A percentile compares a stretch with the other conserved stretches of the same genome.
Evolutionary conservation across 2,113 vertebrate species (phyloP).

Genomic region (Herpetotheres cachinnans): DNA sequence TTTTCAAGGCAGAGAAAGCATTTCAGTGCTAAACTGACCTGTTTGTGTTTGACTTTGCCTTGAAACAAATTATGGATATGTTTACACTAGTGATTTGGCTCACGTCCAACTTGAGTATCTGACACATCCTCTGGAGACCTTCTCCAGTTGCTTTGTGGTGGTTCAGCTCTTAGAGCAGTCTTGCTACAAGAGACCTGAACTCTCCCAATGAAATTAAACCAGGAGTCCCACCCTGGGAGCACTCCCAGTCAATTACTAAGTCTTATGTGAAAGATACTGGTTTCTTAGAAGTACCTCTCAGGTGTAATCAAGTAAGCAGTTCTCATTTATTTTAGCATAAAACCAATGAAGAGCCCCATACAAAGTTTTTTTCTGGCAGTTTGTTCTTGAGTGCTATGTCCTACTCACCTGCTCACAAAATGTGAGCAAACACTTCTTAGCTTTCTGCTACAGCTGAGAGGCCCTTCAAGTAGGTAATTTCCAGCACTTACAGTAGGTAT

Average conservation of each 20-base stretch:
- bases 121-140: not conserved
- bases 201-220: not conserved
- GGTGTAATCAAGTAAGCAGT: not conserved
- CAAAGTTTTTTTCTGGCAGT: not conserved
- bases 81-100: not conserved
- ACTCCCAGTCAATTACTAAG: not conserved
- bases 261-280: not conserved
- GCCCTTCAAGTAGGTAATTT: not conserved
- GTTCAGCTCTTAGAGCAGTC: not conserved
- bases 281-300: not conserved
- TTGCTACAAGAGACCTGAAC: not conserved
- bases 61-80: not conserved
- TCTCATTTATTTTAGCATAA: not conserved
- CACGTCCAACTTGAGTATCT: not conserved
- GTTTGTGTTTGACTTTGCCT: not conserved
- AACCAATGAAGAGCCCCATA: not conserved
- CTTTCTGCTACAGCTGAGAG: not conserved
- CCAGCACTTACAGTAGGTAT: not conserved
- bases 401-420: not conserved
- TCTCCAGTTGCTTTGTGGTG: not conserved
- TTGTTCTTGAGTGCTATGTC: not conserved
- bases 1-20: not conserved
- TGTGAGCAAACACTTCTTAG: not conserved
- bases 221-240: not conserved
- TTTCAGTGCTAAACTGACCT: not conserved